phyloP scores from a whole-genome alignment of 2,113 vertebrate species.

The Smithornis capensis region DNA sequence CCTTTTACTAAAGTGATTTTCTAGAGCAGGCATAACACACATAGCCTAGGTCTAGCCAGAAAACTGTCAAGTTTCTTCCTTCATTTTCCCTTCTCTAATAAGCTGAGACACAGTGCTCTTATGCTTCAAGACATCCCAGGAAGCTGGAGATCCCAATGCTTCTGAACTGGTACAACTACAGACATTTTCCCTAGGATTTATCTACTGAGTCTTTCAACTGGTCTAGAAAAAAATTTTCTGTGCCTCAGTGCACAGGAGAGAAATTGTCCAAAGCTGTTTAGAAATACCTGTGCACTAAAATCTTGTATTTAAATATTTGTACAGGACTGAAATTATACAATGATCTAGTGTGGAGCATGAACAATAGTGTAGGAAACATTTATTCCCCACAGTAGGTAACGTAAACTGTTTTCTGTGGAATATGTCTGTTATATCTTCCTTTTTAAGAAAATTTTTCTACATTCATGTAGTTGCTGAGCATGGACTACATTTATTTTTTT shows the following conservation, averaged over 20 bases:
- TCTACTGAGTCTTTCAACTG: background rate
- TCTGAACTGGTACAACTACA: constrained; percentile 21
- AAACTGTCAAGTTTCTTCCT: constrained; percentile 35
- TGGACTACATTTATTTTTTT: background rate
- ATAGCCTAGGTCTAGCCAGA: constrained; percentile 37
- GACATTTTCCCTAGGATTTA: constrained; percentile 42
- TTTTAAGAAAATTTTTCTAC: background rate
- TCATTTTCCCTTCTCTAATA: constrained; percentile 46
- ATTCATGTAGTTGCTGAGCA: background rate
- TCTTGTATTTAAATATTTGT: constrained; percentile 5
- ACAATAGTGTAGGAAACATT: background rate
- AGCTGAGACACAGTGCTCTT: constrained; percentile 41
- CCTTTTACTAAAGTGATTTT: constrained; percentile 65
- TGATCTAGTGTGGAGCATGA: background rate
- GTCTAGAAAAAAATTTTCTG: background rate
- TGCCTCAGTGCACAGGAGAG: constrained; percentile 1
- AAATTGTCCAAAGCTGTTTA: constrained; percentile 36
- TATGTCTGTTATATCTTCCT: background rate
- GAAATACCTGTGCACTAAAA: background rate
- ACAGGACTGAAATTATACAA: background rate
- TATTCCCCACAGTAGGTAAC: background rate
- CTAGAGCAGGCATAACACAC: constrained; percentile 49
- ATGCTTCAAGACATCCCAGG: constrained; percentile 53
- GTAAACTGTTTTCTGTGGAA: background rate
- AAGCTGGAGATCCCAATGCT: constrained; percentile 22